Base-by-base conservation (phyloP, 2,888 invertebrate species). In the Pemphredon lugubris region DNA sequence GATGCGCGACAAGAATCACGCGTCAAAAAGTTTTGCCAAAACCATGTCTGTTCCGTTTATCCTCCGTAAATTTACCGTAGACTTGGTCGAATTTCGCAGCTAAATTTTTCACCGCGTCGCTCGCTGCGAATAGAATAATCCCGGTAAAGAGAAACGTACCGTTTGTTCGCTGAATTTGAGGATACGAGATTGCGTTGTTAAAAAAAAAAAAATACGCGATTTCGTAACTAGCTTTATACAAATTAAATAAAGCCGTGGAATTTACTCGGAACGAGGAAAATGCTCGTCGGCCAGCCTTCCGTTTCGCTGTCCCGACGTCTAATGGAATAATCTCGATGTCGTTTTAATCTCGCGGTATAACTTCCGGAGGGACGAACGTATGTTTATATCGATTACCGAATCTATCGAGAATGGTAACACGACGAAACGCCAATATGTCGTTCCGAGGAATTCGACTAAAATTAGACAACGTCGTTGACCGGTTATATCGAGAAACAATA, bases 211-310 rank as follows among this genome's bases (percentile, higher is more conserved):
- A 30, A 9, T n/a, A 4, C 37, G 40, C 40, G 39, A 53, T 55
- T 53, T 30, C 51, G 72, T 64, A 18, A 48, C 50, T 51, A 47
- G 57, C 39, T 59, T 72, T 47, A 64, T 66, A 65, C 57, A 74
- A 65, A 73, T 76, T 70, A 68, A 68, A 58, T 68, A 66, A 69
- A 75, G 67, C 69, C 61, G 55, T 26, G 48, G 51, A 69, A 73
- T 73, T 65, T 53, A 60, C 42, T 2, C 40, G 47, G 54, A 53
- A 21, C 61, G 57, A 66, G 69, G 67, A 61, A 70, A 72, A 69
- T 64, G 44, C 42, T 50, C 50, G 57, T 16, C 57, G 47, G 7
- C n/a, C 26, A 23, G 7, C n/a, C 26, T 26, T 16, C 16, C 40
- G 5, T 18, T 40, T 16, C 2, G 16, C 5, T 18, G 1, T 40